Base-by-base conservation (phyloP, 2,113 vertebrate genomes). In the Pedetes capensis region DNA sequence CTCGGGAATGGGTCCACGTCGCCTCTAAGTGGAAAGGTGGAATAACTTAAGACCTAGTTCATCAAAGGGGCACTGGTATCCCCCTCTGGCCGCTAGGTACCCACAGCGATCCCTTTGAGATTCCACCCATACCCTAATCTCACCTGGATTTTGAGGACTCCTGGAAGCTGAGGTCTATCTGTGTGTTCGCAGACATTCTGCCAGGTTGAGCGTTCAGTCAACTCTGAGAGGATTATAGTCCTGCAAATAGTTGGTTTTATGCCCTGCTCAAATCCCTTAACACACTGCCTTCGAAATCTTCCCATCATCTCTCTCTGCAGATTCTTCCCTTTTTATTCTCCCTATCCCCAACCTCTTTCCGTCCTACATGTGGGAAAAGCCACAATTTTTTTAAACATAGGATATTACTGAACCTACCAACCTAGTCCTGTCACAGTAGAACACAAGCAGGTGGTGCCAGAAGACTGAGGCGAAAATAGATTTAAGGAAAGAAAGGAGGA, bases 1-100 rank as follows among this genome's bases (percentile, higher is more conserved):
- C 3, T 22, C 0, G 6, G 18, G 22, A 1, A 1, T 1, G 18
- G 49, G 39, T 64, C 10, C 0, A 17, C 4, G 59, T 85, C 34
- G 13, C 4, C 18, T 5, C 5, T 0, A 11, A 0, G 27, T 5
- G n/a, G 1, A 5, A 3, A 4, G 39, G 14, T 5, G 1, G 42
- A 80, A 66, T 8, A 8, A 20, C 34, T 93, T 63, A 0, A 44
- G 66, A 18, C 49, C 8, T n/a, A 66, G 92, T 81, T 72, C 59
- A 22, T 0, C 1, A 0, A 8, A 4, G 13, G 32, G 8, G 18
- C 49, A 4, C 14, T 22, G 0, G 37, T 4, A 0, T 29, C 78
- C 68, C 2, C 11, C 72, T 57, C n/a, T 63, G 44, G 59, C 59
- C 20, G 34, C 18, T 18, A 23, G 4, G 29, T 7, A 13, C 66